Conservation (phyloP, 2,888 invertebrate genomes). For the Noctua janthina region DNA sequence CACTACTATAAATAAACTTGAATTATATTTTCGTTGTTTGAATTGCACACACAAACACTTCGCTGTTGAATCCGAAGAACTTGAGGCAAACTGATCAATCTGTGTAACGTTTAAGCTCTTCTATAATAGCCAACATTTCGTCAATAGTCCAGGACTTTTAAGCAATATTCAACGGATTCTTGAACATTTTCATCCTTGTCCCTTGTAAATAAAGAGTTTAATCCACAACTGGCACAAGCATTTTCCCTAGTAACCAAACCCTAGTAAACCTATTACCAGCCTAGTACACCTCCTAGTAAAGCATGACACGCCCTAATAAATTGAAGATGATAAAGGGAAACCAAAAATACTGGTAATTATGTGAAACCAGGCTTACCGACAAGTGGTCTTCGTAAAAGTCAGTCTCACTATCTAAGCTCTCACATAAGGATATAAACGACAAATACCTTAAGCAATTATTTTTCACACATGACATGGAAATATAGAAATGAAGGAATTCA, state of each 20-base stretch:
- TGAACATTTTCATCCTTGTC: not conserved
- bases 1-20: slow-evolving; percentile 32
- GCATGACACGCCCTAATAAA: not conserved
- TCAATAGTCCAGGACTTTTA: not conserved
- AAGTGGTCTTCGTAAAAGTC: not conserved
- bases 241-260: not conserved
- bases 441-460: not conserved
- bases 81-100: not conserved
- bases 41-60: not conserved
- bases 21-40: slow-evolving; percentile 26
- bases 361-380: not conserved
- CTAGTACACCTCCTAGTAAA: not conserved
- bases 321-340: not conserved
- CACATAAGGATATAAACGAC: not conserved
- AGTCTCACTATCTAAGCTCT: not conserved
- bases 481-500: slow-evolving; percentile 24
- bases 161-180: too few species aligned
- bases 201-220: not conserved
- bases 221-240: not conserved
- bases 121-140: not conserved
- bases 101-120: not conserved
- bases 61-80: not conserved
- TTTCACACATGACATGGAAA: slow-evolving; percentile 10
- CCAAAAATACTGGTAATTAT: not conserved
- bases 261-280: too few species aligned